Base-by-base conservation (phyloP, 2,797 vertebrate genomes). In the Austrolebias charrua region DNA sequence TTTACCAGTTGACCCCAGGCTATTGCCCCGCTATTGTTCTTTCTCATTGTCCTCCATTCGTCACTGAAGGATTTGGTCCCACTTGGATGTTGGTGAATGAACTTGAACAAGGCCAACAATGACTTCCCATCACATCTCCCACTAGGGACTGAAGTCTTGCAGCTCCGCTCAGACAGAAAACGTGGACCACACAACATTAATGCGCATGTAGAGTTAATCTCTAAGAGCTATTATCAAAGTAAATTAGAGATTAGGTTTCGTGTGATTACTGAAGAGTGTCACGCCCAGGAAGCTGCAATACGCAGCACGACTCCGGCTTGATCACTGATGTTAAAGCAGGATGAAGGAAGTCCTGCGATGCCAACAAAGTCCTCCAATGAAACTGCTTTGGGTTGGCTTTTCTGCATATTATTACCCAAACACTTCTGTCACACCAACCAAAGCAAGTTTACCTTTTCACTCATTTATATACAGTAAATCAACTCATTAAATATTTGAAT, bases 31-130 rank as follows among this genome's bases (percentile, higher is more conserved):
- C 19, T 43, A 66, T 73, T 69, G 63, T 78, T 66, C 44, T 40
- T 3, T 33, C 19, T 54, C 11, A 9, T 44, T 72, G 43, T 51
- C n/a, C 19, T 40, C 61, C 33, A 56, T 28, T 38, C 5, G 2
- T 56, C 75, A n/a, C 69, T 43, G 44, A 58, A 60, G 75, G 55
- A 54, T 46, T 69, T 58, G 10, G 43, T 59, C 44, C 6, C 13
- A 51, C 52, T 51, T 19, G 47, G 45, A 58, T 80, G 60, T 48
- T 45, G 55, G 48, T 2, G 29, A 72, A 38, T 60, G 35, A 68
- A 40, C 60, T 66, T 45, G 58, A 54, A 55, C 77, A 73, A 79
- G 55, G 81, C 60, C 63, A 53, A 40, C 51, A 6, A 40, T 45
- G 45, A 51, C 48, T 63, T 43, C 40, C 67, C 43, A n/a, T 71